Evolutionary conservation across 1,140 invertebrate genomes (phyloP), one percentile per base, ranked within the genome.

Genomic region (Megathymus violae): DNA sequence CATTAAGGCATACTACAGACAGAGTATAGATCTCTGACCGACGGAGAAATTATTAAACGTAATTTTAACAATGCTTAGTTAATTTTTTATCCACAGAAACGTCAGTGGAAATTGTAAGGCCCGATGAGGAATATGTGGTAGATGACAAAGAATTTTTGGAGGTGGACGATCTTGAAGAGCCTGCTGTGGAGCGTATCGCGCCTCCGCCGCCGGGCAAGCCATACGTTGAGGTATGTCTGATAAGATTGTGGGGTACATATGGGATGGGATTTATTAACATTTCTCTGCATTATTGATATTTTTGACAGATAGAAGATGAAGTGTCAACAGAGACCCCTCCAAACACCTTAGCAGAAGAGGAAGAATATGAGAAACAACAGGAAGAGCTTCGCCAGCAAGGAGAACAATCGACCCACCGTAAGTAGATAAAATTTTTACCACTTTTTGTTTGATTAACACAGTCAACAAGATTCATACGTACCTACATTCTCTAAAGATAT

Each of bases 311-410:
- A 17, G 87, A 88, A 66, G 87, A 92, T 40, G 82, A 89, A 25
- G 70, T 80, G 1, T 82, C 92, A 1, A 74, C 76, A 0, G 81
- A 82, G 54, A 74, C 75, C 13, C 80, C 87, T 7, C 67, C 74
- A 15, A 80, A 91, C 46, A 80, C 82, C 4, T 73, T 78, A 36
- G 88, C 91, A 16, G 90, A 92, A 43, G 91, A 92, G 64, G 79
- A 81, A 63, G 87, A 84, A 54, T 90, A 90, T 54, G 88, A 90
- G 36, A 83, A 68, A 61, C 75, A 70, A 38, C 88, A 90, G 61
- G 83, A 89, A 54, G 77, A 89, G 44, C 58, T 87, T 5, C 73
- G 80, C 1, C 69, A 65, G 13, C 78, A 90, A 34, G 78, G 83
- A 66, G 80, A 73, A 17, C 67, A 88, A 41, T 69, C 80, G 13